Percentiles rank a stretch among this genome's conserved stretches.
These are phyloP conservation scores for Rhinogobio ventralis DNA, from an alignment of 2,797 vertebrate genomes.

Conservation along the genomic window DNA sequence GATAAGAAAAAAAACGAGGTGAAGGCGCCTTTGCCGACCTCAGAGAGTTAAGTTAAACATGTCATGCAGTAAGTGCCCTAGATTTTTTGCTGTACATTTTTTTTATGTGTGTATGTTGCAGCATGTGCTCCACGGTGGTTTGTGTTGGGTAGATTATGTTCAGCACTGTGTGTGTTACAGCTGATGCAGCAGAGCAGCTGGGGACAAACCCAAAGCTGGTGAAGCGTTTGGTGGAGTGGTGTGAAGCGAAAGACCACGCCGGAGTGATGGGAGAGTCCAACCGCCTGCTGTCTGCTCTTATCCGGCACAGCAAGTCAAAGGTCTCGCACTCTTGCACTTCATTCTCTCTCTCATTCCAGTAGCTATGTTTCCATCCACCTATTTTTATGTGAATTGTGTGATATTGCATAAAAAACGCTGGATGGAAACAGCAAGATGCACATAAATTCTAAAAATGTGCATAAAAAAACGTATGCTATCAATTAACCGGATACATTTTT, in stretches of 20 bases:
- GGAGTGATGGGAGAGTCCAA: constrained; percentile 99
- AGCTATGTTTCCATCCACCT: background rate
- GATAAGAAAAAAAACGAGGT: too few relatives aligned
- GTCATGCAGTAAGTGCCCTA: too few relatives aligned
- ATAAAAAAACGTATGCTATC: background rate
- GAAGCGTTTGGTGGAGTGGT: constrained; percentile 96
- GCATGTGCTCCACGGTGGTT: background rate
- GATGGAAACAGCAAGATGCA: background rate
- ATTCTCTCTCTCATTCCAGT: background rate
- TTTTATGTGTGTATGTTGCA: constrained; percentile 3
- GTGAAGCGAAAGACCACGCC: constrained; percentile 97
- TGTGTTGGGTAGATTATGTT: constrained; percentile 6
- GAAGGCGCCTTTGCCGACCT: too few relatives aligned
- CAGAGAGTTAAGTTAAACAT: too few relatives aligned
- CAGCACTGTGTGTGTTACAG: constrained; percentile 67
- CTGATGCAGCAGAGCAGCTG: constrained; percentile 95
- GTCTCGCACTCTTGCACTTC: constrained; percentile 66
- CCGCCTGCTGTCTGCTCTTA: constrained; percentile 94
- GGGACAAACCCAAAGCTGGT: constrained; percentile 92
- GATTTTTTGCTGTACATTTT: too few relatives aligned
- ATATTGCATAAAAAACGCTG: background rate
- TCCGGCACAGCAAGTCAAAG: constrained; percentile 98
- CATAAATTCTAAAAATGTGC: background rate
- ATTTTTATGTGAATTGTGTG: background rate
- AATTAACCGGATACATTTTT: background rate